Conservation (phyloP, 2,113 vertebrate species). For the Lepidothrix coronata region DNA sequence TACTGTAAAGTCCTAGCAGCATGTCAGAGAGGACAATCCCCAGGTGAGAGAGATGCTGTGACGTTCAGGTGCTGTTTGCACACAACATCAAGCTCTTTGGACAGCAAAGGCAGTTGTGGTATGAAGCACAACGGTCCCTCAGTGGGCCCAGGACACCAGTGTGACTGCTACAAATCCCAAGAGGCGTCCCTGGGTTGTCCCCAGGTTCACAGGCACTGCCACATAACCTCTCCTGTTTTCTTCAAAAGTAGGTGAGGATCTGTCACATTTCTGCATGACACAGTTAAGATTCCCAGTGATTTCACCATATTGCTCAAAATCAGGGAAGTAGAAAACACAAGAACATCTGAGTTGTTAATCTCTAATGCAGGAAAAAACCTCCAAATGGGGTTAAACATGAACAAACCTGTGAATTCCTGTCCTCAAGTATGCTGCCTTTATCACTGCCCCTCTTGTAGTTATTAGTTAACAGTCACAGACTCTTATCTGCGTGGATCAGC, state of each 20-base stretch:
- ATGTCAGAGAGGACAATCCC: neutral
- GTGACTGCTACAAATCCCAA: neutral
- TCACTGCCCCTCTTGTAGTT: conserved; percentile 36
- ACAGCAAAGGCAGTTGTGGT: neutral
- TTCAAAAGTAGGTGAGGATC: neutral
- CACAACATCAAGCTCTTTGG: neutral
- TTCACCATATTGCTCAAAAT: neutral
- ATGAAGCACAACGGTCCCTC: neutral
- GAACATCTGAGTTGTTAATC: neutral
- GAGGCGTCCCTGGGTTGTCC: neutral
- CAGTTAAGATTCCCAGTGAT: neutral
- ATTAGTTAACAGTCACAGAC: conserved; percentile 56
- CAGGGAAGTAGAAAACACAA: neutral
- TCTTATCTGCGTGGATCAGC: conserved; percentile 45
- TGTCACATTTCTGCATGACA: neutral
- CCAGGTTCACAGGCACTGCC: neutral
- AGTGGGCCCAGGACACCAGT: neutral
- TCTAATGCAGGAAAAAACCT: neutral
- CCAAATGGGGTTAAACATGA: conserved; percentile 16
- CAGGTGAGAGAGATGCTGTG: neutral
- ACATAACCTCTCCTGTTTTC: neutral
- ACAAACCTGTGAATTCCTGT: conserved; percentile 24
- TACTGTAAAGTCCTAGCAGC: neutral
- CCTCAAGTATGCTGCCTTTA: neutral
- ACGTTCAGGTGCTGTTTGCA: neutral